Evolutionary conservation across 2,797 vertebrate genomes (phyloP).

Genomic region (Labroides dimidiatus): DNA sequence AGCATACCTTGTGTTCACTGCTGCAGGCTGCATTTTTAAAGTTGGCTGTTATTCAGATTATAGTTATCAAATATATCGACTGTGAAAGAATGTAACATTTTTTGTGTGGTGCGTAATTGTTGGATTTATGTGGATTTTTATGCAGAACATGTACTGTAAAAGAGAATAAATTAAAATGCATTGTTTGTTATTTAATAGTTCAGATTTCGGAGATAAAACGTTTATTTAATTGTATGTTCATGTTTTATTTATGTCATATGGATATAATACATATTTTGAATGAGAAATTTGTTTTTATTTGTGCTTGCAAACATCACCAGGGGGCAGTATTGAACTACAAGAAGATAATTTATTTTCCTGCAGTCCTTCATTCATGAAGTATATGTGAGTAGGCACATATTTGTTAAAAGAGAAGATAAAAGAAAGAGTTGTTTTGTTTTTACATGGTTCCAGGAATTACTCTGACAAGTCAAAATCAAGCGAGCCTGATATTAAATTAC

Average conservation of each 20-base stretch:
- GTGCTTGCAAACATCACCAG: constrained; percentile 42
- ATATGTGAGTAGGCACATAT: neutral
- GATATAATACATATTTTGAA: constrained; percentile 6
- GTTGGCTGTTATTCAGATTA: constrained; percentile 35
- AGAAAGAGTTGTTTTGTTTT: constrained; percentile 20
- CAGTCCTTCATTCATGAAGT: neutral
- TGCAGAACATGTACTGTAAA: neutral
- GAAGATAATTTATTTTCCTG: constrained; percentile 28
- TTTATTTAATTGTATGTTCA: constrained; percentile 21
- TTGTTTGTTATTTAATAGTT: constrained; percentile 2
- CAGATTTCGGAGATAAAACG: constrained; percentile 1
- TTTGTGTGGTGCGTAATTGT: constrained; percentile 21
- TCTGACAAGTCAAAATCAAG: constrained; percentile 15
- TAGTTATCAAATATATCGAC: constrained; percentile 9
- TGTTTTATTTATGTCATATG: constrained; percentile 23
- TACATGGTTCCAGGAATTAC: neutral
- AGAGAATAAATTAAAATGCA: neutral
- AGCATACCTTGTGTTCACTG: constrained; percentile 31
- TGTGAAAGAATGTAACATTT: constrained; percentile 18
- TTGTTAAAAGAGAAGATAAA: constrained; percentile 10
- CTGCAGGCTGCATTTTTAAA: constrained; percentile 26
- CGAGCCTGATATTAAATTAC: neutral
- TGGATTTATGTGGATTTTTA: constrained; percentile 18
- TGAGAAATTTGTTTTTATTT: neutral
- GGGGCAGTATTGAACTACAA: constrained; percentile 66